Base-by-base conservation (phyloP, 2,113 vertebrate species). In the Cyprinodon variegatus region DNA sequence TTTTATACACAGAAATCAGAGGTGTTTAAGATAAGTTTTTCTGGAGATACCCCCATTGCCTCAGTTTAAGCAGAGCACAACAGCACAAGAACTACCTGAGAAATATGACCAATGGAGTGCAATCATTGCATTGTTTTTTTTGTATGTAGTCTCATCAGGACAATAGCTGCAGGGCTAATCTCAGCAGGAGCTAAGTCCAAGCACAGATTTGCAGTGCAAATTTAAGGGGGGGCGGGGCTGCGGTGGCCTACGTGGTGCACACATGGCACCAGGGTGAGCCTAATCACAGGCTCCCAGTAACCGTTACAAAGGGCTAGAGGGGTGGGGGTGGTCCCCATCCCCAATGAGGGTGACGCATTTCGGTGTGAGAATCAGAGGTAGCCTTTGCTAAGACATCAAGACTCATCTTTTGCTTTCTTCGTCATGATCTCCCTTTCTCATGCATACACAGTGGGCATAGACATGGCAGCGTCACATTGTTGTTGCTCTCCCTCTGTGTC, bases 271-370 rank as follows among this genome's bases (percentile, higher is more conserved):
- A 62, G 80, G 85, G 77, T 74, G 86, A 89, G 84, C 77, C 88
- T 93, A 92, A 93, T 92, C 92, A 93, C 77, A 14, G 70, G 82
- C 75, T 91, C 20, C 15, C 90, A 89, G 89, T 93, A 92, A 85
- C 90, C 89, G 81, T 85, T 84, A 81, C 86, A 90, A 85, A 89
- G 11, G 14, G 36, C 14, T 4, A 15, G 15, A 17, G 76, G 83
- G 84, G 77, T 63, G 81, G 76, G 83, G 73, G 65, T 36, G 29
- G 74, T 87, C 86, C 78, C 87, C 60, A 62, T 29, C 29, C 29
- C 29, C 29, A 29, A 29, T 29, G 29, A 29, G 79, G 45, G 89
- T 87, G 86, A 88, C 83, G 87, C 80, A 81, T 89, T 93, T 89
- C 89, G 82, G 77, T 80, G 83, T 70, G 78, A 77, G 81, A 73